These are phyloP conservation scores for Bugula neritina DNA, from an alignment of 2,888 invertebrate genomes.

Conservation along the genomic window DNA sequence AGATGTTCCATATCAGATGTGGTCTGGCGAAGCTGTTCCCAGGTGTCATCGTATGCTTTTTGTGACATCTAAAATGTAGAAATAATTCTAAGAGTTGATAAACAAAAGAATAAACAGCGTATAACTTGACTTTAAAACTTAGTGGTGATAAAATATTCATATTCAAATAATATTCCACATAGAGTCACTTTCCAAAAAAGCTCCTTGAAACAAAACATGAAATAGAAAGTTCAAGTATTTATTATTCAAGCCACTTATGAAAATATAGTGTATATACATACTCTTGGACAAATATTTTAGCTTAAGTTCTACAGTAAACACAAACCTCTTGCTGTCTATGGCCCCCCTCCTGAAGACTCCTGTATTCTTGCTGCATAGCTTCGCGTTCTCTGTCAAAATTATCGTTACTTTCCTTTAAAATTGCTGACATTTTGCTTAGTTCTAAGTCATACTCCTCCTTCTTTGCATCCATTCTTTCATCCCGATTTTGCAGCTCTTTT, in stretches of 20 bases:
- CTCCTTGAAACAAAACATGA: no score
- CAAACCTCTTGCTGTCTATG: constrained; percentile 44
- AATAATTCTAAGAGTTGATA: no score
- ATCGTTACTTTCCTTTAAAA: constrained; percentile 41
- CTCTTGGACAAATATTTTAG: no score
- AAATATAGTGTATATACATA: no score
- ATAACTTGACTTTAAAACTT: no score
- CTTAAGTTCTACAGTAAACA: no score
- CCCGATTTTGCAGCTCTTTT: not conserved
- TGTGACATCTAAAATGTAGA: constrained; percentile 44
- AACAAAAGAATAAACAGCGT: no score
- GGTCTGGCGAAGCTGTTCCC: constrained; percentile 46
- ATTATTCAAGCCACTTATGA: no score
- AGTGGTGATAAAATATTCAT: no score
- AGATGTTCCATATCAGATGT: constrained; percentile 44
- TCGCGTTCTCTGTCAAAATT: constrained; percentile 47
- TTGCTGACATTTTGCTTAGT: constrained; percentile 39
- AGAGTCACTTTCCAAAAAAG: no score
- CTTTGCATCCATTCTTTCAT: constrained; percentile 28
- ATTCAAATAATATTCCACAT: no score
- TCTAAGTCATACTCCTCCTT: constrained; percentile 44
- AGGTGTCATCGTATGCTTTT: constrained; percentile 47
- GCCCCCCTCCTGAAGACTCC: constrained; percentile 41
- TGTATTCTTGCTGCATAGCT: constrained; percentile 47
- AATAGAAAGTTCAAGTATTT: no score